Conservation (phyloP, 2,888 invertebrate genomes). For the Priapulus caudatus region DNA sequence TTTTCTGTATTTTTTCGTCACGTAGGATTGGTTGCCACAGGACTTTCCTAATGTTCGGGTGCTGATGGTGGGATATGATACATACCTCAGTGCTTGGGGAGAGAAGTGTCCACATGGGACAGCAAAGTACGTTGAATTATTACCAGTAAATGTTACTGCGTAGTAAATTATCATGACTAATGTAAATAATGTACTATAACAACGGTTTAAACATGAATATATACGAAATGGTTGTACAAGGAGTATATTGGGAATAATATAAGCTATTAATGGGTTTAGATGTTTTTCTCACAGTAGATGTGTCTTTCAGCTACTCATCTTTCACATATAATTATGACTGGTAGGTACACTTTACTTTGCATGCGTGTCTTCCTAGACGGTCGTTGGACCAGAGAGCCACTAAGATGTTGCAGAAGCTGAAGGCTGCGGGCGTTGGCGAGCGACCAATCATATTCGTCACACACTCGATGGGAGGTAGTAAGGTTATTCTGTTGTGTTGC, state of each 20-base stretch:
- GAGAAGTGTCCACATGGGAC: constrained; percentile 52
- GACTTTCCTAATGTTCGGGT: constrained; percentile 63
- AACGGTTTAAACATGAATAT: too few species aligned
- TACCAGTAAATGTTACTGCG: too few species aligned
- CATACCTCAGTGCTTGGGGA: constrained; percentile 68
- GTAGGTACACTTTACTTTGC: too few species aligned
- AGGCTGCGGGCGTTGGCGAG: constrained; percentile 62
- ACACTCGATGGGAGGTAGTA: constrained; percentile 82
- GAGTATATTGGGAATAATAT: too few species aligned
- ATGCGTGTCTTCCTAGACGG: constrained; percentile 43
- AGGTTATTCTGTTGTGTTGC: constrained; percentile 9
- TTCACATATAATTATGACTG: too few species aligned
- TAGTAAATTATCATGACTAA: too few species aligned
- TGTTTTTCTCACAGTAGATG: too few species aligned
- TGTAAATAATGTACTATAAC: too few species aligned
- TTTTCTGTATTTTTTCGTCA: not conserved
- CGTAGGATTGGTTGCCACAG: constrained; percentile 70
- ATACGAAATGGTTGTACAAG: too few species aligned
- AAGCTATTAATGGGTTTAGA: constrained; percentile 17
- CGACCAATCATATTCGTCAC: constrained; percentile 78
- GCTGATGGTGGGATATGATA: constrained; percentile 76
- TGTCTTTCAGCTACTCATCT: too few species aligned
- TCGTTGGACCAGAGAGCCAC: constrained; percentile 50
- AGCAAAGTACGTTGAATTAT: constrained; percentile 33
- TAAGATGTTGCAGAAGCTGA: constrained; percentile 53